Evolutionary conservation across 2,888 invertebrate species (phyloP).

Genomic region (Criorhina ranunculi): DNA sequence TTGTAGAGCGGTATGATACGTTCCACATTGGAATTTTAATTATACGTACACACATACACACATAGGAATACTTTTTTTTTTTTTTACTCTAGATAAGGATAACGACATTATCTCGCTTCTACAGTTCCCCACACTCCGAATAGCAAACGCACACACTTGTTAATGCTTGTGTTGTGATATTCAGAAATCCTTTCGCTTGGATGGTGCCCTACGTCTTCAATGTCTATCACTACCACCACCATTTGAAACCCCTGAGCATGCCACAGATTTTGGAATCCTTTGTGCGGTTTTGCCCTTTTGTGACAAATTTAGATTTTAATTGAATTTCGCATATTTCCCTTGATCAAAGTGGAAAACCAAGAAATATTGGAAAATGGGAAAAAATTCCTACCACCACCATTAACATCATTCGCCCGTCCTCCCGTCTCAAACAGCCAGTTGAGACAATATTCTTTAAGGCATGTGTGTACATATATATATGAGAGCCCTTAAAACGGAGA

Average conservation of each 20-base stretch:
- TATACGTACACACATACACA: constrained; percentile 33
- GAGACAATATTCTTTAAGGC: constrained; percentile 43
- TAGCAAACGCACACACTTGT: constrained; percentile 36
- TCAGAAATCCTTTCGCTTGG: constrained; percentile 69
- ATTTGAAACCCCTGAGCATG: constrained; percentile 63
- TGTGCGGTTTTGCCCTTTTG: constrained; percentile 75
- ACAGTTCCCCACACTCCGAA: neutral
- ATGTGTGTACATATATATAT: too few relatives aligned
- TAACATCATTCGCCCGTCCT: too few relatives aligned
- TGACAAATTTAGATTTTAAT: constrained; percentile 77
- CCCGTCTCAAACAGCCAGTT: neutral
- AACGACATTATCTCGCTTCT: constrained; percentile 56
- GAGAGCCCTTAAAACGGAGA: too few relatives aligned
- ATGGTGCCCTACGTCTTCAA: constrained; percentile 62
- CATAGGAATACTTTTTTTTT: constrained; percentile 17
- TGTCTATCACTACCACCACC: constrained; percentile 48
- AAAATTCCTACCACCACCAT: constrained; percentile 11
- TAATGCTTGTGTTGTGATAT: constrained; percentile 66
- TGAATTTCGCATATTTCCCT: constrained; percentile 76
- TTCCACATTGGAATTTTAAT: constrained; percentile 68
- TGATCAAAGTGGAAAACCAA: constrained; percentile 69
- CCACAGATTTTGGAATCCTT: constrained; percentile 75
- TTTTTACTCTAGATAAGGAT: constrained; percentile 57
- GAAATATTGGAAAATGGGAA: constrained; percentile 58
- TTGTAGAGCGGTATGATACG: constrained; percentile 16